phyloP scores from a whole-genome alignment of 2,113 vertebrate genomes.

The Chaetura pelagica region DNA sequence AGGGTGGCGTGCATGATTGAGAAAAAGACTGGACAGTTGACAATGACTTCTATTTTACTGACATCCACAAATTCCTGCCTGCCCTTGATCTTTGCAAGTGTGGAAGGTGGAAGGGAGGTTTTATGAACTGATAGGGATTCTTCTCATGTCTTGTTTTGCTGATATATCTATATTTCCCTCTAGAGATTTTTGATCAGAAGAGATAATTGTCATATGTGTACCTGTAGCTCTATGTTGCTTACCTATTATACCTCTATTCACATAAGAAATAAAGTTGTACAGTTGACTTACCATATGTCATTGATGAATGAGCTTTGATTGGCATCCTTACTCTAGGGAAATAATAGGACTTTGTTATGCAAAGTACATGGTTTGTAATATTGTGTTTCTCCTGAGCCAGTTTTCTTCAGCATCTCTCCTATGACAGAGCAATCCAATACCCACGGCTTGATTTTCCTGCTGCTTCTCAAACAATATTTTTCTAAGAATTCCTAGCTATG shows the following conservation, averaged over 20 bases:
- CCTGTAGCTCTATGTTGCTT: background rate
- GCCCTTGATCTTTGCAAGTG: background rate
- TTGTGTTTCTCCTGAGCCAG: background rate
- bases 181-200: background rate
- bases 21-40: background rate
- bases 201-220: background rate
- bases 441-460: background rate
- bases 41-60: background rate
- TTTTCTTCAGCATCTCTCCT: background rate
- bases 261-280: background rate
- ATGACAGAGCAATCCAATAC: background rate
- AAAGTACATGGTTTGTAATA: background rate
- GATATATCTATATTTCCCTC: background rate
- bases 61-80: background rate
- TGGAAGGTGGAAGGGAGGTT: background rate
- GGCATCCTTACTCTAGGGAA: background rate
- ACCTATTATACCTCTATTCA: background rate
- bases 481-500: background rate
- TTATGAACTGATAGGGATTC: background rate
- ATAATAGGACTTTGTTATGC: background rate
- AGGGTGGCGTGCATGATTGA: background rate
- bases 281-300: background rate
- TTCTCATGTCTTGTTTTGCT: background rate
- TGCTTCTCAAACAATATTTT: background rate
- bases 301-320: background rate